Evolutionary conservation across 2,797 vertebrate species (phyloP), one percentile per base, ranked within the genome.

Genomic region (Xenopus petersii): DNA sequence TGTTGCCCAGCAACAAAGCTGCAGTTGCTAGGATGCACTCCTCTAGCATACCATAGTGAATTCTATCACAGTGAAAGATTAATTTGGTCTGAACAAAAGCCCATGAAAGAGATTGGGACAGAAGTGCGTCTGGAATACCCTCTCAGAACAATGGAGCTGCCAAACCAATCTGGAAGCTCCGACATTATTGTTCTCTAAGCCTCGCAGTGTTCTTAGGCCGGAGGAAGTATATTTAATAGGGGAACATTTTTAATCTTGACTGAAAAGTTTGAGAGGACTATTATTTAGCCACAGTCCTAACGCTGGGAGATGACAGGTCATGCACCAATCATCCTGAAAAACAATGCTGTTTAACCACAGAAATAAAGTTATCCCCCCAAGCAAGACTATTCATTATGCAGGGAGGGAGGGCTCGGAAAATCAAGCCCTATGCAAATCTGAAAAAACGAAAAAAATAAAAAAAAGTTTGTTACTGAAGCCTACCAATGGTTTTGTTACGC

Each of bases 71-170:
- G 91, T 88, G 81, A 89, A 88, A 88, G 94, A 94, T 95, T 95
- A 94, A 95, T 94, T 93, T 92, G 91, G 92, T 92, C 90, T 85
- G 83, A 89, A 90, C 86, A 94, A 96, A 97, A 94, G 87, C 89
- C 84, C 86, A 91, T 91, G 92, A 94, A 94, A 91, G 86, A 91
- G 85, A 83, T 86, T 81, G 85, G 88, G 91, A 85, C 88, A 93
- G 91, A 94, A 96, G 95, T 96, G 92, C 93, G 94, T 98, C 96
- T 97, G 95, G 94, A 93, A 93, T 93, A 93, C 94, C 83, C 90
- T 93, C 84, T 0, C 83, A 90, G 91, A 94, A 96, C 93, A 96
- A 95, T 94, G 91, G 89, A 94, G 93, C 95, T 96, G 95, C 94
- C 93, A 93, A 91, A 89, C 89, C 94, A 93, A 95, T 95, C 95